These are phyloP conservation scores for Sorex araneus DNA, from an alignment of 2,113 vertebrate genomes.

Conservation along the genomic window DNA sequence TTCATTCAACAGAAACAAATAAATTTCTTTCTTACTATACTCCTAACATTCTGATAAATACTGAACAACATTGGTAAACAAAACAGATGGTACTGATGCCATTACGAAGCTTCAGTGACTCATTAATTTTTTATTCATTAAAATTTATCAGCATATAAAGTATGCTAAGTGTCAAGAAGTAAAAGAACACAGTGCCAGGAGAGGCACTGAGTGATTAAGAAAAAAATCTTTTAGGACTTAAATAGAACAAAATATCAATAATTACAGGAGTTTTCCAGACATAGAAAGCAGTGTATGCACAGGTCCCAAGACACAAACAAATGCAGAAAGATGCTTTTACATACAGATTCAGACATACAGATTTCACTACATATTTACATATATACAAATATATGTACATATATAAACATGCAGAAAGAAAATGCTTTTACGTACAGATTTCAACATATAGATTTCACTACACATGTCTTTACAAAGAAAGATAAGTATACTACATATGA, in stretches of 20 bases:
- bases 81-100: background rate
- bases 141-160: constrained; percentile 32
- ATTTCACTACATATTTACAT: background rate
- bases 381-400: background rate
- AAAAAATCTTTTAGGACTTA: background rate
- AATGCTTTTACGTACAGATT: background rate
- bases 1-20: constrained; percentile 9
- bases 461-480: background rate
- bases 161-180: background rate
- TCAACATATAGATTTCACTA: constrained; percentile 20
- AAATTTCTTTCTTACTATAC: background rate
- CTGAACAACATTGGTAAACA: background rate
- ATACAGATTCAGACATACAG: too few species aligned
- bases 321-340: background rate
- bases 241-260: constrained; percentile 13
- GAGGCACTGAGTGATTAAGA: background rate
- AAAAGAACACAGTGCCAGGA: background rate
- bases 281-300: background rate
- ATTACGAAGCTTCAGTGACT: constrained; percentile 13
- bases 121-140: constrained; percentile 33
- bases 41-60: background rate
- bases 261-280: background rate
- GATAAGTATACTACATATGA: constrained; percentile 32
- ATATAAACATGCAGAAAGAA: background rate
- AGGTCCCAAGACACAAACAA: background rate